Evolutionary conservation across 2,113 vertebrate species (phyloP), one percentile per base, ranked within the genome.

Genomic region (Atherinomorus stipes): DNA sequence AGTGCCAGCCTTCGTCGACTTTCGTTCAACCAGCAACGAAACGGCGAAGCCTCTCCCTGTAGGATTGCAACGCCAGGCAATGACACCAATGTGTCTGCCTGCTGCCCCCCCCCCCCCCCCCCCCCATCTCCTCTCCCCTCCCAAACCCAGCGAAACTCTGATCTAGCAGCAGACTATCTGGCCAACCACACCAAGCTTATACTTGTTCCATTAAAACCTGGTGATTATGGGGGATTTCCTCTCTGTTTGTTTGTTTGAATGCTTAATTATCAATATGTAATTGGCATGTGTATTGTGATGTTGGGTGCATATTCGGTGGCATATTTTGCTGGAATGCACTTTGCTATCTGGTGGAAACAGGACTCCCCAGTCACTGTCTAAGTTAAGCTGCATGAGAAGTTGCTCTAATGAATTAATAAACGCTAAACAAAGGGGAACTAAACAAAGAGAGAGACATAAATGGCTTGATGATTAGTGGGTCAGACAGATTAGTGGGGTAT

Each of bases 191-290:
- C 67, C 77, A 66, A 78, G 76, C 72, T 86, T 88, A 88, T 90
- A 80, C 91, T 89, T 86, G 90, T 85, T 88, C 87, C 80, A 87
- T 91, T 92, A 89, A 92, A 91, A 90, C 76, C 74, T 61, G 60
- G 85, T 81, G 90, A 92, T 91, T 92, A 91, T 31, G 83, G 77
- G 76, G 80, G 83, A 89, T 91, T 90, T 83, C 84, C 82, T 87
- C 76, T 87, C 76, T 86, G 89, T 89, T 90, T 93, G 87, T 89
- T 88, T 91, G 87, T 91, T 87, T 84, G 79, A 87, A 89, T 90
- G 78, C 88, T 85, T 91, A 89, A 90, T 92, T 91, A 90, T 89
- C 88, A 87, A 89, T 85, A 84, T 90, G 87, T 89, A 90, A 90
- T 84, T 89, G 88, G 74, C 88, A 66, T 84, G 79, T 90, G 87